Evolutionary conservation across 2,797 vertebrate species (phyloP), one percentile per base, ranked within the genome.

Genomic region (Acestrorhynchus altus): DNA sequence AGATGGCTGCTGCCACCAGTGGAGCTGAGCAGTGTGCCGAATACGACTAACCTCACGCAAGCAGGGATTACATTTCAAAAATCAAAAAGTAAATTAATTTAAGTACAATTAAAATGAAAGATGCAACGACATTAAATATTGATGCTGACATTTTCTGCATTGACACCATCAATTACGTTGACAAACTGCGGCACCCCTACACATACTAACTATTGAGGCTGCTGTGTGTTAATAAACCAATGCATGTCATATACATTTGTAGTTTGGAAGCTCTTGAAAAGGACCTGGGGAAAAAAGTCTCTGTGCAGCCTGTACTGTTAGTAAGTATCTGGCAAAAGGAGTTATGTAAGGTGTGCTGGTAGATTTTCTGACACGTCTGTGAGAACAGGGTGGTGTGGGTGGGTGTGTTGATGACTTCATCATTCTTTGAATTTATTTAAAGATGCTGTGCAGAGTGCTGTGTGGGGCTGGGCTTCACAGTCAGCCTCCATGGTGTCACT

Each of bases 391-490:
- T 24, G 59, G n/a, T 15, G 5, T 42, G 66, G 20, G 49, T 49
- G 73, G 24, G 20, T 49, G 66, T 74, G 57, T 26, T 18, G 61
- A 44, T 65, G 75, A 74, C 56, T 70, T 70, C 47, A 64, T 35
- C 67, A 11, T 57, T 77, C 4, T 26, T 59, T 18, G 56, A 22
- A 28, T 69, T 74, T 74, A 67, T 47, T 70, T 78, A 78, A 54
- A 51, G 26, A 22, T 3, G 2, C 44, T 75, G 16, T 49, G 66
- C 26, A 64, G 42, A 78, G 69, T 28, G 51, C 51, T 70, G 20
- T 61, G 70, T 77, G 28, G 65, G 71, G 70, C 57, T 49, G 22
- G 63, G 65, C 75, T 56, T 61, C 57, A 67, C 28, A 44, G 44
- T 74, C n/a, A 28, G 28, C 72, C 15, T 31, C 20, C 46, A 61